Conservation (phyloP, 23 tunicate species). For the Ascidia mentula region DNA sequence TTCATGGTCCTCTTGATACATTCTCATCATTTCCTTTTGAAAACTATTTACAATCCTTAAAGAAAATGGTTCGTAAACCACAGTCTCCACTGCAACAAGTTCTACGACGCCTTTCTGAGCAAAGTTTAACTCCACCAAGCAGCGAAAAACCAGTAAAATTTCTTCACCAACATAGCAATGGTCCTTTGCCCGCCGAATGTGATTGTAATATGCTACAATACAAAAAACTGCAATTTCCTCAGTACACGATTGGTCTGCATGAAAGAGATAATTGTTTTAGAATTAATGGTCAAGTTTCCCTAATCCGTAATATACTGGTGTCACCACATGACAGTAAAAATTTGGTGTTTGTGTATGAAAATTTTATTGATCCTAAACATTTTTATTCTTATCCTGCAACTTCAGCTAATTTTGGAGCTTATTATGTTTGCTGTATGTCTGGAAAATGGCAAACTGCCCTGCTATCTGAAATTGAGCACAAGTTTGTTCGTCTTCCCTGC, state of each 20-base stretch:
- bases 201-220: not conserved
- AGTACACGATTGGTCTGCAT: not conserved
- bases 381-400: not conserved
- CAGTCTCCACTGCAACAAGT: slow-evolving; percentile 25
- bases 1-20: slow-evolving; percentile 25
- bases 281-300: not conserved
- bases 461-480: slow-evolving; percentile 9
- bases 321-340: not conserved
- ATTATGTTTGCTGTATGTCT: slow-evolving; percentile 8
- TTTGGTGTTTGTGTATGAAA: not conserved
- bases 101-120: slow-evolving; percentile 19
- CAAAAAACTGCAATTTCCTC: not conserved
- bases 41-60: slow-evolving; percentile 28
- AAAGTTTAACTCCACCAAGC: not conserved
- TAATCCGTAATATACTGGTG: slow-evolving; percentile 1
- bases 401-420: not conserved
- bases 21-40: slow-evolving; percentile 51
- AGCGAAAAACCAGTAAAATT: not conserved
- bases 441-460: slow-evolving; percentile 10
- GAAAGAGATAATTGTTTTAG: slow-evolving; percentile 3
- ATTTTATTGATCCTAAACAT: not conserved
- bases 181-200: not conserved
- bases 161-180: slow-evolving; percentile 8
- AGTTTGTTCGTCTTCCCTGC: slow-evolving; percentile 7
- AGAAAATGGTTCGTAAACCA: slow-evolving; percentile 21